Evolutionary conservation across 2,888 invertebrate species (phyloP), one percentile per base, ranked within the genome.

Genomic region (Drosophila monieri): DNA sequence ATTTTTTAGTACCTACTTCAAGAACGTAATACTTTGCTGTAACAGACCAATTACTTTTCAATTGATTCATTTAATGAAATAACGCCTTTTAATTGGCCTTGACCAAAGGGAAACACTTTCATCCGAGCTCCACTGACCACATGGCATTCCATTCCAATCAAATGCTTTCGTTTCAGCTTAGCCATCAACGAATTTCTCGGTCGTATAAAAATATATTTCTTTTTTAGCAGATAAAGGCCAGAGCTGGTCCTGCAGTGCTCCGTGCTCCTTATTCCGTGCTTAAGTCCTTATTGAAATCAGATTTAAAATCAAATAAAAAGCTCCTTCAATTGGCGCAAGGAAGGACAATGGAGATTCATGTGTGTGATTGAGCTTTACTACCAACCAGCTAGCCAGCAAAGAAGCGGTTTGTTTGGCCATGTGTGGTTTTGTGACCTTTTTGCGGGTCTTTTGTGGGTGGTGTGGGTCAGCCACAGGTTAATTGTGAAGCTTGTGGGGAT

Each of bases 241-340:
- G 53, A 14, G 21, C n/a, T 27, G 21, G 21, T 23, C 39, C 14
- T 6, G 9, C 21, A 15, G 27, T 9, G 9, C 27, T 9, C 9
- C 27, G n/a, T 2, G 35, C 43, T 35, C 18, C 27, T 37, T 15
- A 23, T 35, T 43, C 39, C 54, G 32, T 51, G 48, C 57, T 74
- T 56, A 71, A 74, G 54, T 53, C 72, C 62, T 66, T 64, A 57
- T 73, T 70, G 65, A 81, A 80, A 66, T 74, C 70, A 62, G 84
- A 78, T 77, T 78, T 76, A 51, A 76, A 88, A 88, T 85, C 75
- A 74, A 81, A 88, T 70, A 78, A 75, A 85, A 80, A 62, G 64
- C 51, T 65, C 15, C 54, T 41, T 51, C 64, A 72, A 65, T 62
- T 59, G 72, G 59, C 54, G 56, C 62, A 39, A 48, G 47, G 46